Percentiles rank a stretch among this genome's conserved stretches.
Conservation (phyloP, 2,113 vertebrate species). For the Gobius niger region DNA sequence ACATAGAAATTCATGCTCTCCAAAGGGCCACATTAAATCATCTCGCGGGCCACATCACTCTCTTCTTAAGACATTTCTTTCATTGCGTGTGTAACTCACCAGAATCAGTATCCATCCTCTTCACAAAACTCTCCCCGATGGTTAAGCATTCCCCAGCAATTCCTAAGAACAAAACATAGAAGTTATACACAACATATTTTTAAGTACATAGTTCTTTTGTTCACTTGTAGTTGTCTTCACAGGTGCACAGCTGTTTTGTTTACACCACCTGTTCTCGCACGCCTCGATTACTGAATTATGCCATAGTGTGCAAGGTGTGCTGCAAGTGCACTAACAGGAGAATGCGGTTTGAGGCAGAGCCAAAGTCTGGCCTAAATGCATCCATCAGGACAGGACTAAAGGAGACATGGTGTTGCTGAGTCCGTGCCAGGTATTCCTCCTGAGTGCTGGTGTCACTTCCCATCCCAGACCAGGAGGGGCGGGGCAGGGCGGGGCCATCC, state of each 20-base stretch:
- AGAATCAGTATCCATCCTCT: no score
- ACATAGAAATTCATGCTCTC: no score
- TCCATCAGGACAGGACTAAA: slow-evolving; percentile 33
- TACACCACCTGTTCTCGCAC: neutral
- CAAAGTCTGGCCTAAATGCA: slow-evolving; percentile 27
- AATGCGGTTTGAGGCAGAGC: neutral
- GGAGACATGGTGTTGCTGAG: slow-evolving; percentile 37
- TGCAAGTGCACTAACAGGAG: neutral
- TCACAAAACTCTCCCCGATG: no score
- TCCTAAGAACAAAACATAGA: no score
- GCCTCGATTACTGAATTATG: neutral
- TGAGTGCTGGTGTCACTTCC: slow-evolving; percentile 57
- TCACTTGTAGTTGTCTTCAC: neutral
- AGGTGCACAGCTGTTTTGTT: neutral
- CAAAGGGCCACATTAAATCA: no score
- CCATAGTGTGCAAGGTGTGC: neutral
- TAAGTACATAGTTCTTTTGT: neutral
- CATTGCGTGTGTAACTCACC: no score
- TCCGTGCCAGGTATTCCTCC: slow-evolving; percentile 56
- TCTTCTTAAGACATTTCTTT: no score
- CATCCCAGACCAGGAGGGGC: slow-evolving; percentile 55
- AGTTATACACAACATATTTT: no score
- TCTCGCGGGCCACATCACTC: no score
- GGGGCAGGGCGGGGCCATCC: slow-evolving; percentile 57
- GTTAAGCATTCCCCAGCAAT: no score